phyloP scores from a whole-genome alignment of 2,797 vertebrate genomes.

The Myotis findleyi region DNA sequence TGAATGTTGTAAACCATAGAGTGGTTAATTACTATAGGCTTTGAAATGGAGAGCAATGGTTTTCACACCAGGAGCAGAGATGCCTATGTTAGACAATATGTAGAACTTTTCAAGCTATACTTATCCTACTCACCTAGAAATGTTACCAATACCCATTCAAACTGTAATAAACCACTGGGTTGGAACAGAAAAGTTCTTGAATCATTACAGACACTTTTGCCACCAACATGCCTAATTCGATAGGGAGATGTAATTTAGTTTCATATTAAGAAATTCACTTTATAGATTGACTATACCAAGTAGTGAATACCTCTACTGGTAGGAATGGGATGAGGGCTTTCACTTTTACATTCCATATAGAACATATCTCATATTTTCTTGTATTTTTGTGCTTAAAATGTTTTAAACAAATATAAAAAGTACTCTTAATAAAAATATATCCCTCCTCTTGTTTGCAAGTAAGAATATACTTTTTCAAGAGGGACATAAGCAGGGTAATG shows the following conservation, averaged over 20 bases:
- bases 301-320: neutral
- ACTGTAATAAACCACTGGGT: neutral
- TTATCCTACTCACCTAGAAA: neutral
- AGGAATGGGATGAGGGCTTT: neutral
- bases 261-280: neutral
- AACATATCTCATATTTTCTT: neutral
- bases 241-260: neutral
- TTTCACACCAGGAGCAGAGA: neutral
- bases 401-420: neutral
- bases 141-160: neutral
- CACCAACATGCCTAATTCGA: neutral
- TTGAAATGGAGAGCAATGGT: neutral
- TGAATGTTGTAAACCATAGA: neutral
- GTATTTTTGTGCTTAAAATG: neutral
- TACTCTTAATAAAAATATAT: neutral
- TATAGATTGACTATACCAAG: slow-evolving; percentile 8
- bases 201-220: neutral
- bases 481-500: neutral
- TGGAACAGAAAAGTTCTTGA: slow-evolving; percentile 9
- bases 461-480: neutral
- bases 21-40: neutral
- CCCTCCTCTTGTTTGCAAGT: neutral
- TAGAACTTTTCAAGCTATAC: neutral
- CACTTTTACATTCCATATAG: neutral
- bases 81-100: neutral